These are phyloP conservation scores for Agonopterix subpropinquella DNA, from an alignment of 2,888 invertebrate species.

Conservation along the genomic window DNA sequence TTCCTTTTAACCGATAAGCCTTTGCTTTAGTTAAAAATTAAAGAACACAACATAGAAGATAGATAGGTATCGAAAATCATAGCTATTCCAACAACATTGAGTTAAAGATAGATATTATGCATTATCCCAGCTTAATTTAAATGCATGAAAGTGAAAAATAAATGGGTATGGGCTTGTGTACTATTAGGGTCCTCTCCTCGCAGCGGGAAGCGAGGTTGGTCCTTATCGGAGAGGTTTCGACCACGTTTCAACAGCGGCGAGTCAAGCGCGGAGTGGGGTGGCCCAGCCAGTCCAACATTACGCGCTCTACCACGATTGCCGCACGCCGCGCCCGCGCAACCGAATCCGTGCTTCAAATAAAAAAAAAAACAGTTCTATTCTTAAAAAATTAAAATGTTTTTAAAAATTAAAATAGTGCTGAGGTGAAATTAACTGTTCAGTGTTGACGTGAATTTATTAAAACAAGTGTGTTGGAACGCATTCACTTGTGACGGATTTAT, in stretches of 20 bases:
- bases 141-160: no score
- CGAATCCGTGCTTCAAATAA: slow-evolving; percentile 25
- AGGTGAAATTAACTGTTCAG: slow-evolving; percentile 41
- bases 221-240: slow-evolving; percentile 19
- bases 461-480: slow-evolving; percentile 30
- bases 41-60: no score
- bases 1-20: no score
- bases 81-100: no score
- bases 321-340: slow-evolving; percentile 37
- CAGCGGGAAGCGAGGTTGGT: slow-evolving; percentile 55
- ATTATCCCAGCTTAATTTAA: no score
- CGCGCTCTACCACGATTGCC: slow-evolving; percentile 48
- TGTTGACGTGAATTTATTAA: slow-evolving; percentile 25
- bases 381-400: slow-evolving; percentile 54
- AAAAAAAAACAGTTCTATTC: slow-evolving; percentile 29
- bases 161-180: no score
- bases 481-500: slow-evolving; percentile 45
- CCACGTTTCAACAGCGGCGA: slow-evolving; percentile 37
- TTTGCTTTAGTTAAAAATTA: no score
- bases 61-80: no score
- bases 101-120: no score
- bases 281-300: slow-evolving; percentile 30
- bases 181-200: slow-evolving; percentile 40
- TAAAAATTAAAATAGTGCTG: slow-evolving; percentile 42
- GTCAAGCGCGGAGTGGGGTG: slow-evolving; percentile 46